phyloP scores from a whole-genome alignment of 2,113 vertebrate species.

The Callipepla californica region DNA sequence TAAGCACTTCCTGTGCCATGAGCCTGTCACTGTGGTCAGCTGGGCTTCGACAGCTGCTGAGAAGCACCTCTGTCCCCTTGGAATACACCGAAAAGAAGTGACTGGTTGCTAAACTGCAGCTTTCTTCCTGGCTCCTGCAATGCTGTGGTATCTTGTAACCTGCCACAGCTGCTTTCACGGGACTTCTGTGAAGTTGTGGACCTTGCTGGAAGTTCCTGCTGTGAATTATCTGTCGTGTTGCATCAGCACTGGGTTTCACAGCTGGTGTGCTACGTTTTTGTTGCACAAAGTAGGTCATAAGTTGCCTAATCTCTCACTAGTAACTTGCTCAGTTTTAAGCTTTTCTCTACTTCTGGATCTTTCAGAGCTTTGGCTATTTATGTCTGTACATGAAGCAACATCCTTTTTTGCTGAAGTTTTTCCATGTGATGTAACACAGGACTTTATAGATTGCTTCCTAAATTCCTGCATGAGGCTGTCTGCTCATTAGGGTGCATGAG shows the following conservation, averaged over 20 bases:
- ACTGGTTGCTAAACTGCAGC: background rate
- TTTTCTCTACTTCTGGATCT: background rate
- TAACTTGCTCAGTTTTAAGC: background rate
- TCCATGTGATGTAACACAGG: background rate
- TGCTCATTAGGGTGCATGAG: background rate
- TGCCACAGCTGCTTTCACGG: background rate
- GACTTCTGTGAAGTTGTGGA: background rate
- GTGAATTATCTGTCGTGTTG: background rate
- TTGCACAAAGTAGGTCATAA: background rate
- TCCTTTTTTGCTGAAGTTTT: background rate
- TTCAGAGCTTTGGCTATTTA: background rate
- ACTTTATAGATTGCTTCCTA: background rate
- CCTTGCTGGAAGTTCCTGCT: background rate
- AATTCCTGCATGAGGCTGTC: background rate
- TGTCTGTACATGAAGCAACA: background rate
- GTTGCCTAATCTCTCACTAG: background rate
- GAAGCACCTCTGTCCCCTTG: background rate
- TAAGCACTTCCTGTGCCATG: background rate
- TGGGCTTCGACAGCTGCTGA: background rate
- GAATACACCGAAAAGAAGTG: background rate
- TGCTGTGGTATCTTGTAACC: background rate
- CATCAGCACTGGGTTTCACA: background rate
- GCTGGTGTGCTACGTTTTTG: background rate
- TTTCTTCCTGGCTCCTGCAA: background rate
- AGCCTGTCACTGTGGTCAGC: background rate